Conservation (phyloP, 92 coral and sea anemone species). For the Hydrozoanthus gracilis region DNA sequence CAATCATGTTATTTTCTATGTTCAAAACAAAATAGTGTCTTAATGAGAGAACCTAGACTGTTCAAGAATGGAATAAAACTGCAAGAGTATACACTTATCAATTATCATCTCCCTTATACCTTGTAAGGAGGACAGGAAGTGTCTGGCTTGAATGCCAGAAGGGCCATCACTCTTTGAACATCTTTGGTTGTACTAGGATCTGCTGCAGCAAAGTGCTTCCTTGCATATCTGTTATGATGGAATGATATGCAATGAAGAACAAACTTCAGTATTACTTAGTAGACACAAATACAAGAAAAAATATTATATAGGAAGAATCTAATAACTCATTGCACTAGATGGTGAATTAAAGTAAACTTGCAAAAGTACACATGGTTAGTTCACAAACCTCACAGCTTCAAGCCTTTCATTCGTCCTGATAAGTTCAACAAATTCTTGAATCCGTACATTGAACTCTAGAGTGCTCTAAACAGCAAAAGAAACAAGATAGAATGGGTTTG, state of each 20-base stretch:
- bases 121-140: conserved; percentile 88
- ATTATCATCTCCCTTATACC: conserved; percentile 50
- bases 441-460: conserved; percentile 95
- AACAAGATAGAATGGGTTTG: not conserved
- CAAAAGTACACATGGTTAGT: no score
- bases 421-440: conserved; percentile 94
- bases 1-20: no score
- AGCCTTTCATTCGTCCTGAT: conserved; percentile 85
- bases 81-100: not conserved
- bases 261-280: not conserved
- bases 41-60: no score
- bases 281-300: no score
- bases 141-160: conserved; percentile 90
- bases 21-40: no score
- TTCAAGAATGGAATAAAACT: not conserved
- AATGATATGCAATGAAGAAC: not conserved
- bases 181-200: conserved; percentile 87
- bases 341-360: no score
- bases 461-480: conserved; percentile 73
- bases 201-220: conserved; percentile 85
- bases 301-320: no score
- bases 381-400: conserved; percentile 94
- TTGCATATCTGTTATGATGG: conserved; percentile 76
- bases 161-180: conserved; percentile 93
- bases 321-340: no score